Evolutionary conservation across 2,113 vertebrate genomes (phyloP), one percentile per base, ranked within the genome.

Genomic region (Syngnathoides biaculeatus): DNA sequence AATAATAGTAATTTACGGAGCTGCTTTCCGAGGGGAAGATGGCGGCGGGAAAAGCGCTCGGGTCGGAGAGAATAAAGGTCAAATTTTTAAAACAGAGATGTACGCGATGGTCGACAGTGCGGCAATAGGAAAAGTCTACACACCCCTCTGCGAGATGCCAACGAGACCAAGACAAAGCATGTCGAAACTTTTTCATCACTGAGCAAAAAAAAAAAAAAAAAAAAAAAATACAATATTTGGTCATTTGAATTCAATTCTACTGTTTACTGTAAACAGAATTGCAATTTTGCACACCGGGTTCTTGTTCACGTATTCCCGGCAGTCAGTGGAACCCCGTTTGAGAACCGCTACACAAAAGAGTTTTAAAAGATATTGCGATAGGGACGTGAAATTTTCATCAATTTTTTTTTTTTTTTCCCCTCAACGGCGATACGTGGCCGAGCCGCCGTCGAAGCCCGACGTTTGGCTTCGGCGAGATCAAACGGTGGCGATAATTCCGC

Each of bases 401-500:
- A 65, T 50, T 42, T 70, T 27, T 30, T 14, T 20, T 55, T 55
- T 38, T 4, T n/a, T 22, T 42, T n/a, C n/a, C n/a, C n/a, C 30
- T 35, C 0, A 68, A 39, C 65, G 52, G 58, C 48, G 64, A 71
- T 62, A 74, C 58, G 45, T 68, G 19, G 55, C 10, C 4, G 35
- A 64, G 67, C 35, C 12, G 67, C 71, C 68, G 63, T 68, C 65
- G 57, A 24, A 14, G 55, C 57, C 65, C 76, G 78, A 84, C 67
- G 72, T 64, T 56, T 67, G 59, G 60, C 63, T 72, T 78, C 15
- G 38, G 77, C 11, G 52, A 84, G 82, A 85, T 85, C 74, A 87
- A 86, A 85, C 72, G 72, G 64, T 68, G 35, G 20, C 8, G 82
- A 88, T 89, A 88, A 88, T 85, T 82, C 82, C 55, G 67, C 78